These are phyloP conservation scores for Chamaetylas fuelleborni DNA, from an alignment of 2,113 vertebrate species.

Conservation along the genomic window DNA sequence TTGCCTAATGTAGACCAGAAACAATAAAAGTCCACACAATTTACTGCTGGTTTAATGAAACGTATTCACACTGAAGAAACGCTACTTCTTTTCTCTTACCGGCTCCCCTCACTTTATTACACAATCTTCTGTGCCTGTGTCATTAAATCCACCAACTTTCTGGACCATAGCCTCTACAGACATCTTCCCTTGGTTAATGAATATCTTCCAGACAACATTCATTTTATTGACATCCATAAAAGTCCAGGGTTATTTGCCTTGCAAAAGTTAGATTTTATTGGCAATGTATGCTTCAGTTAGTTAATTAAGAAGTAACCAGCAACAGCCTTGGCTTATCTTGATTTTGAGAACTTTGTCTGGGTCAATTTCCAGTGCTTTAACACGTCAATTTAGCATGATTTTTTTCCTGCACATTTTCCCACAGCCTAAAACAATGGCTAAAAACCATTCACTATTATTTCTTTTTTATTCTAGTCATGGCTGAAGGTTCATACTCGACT, in stretches of 20 bases:
- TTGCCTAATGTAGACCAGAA: neutral
- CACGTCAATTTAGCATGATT: neutral
- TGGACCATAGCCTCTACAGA: constrained; percentile 37
- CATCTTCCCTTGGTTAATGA: neutral
- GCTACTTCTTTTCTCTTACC: neutral
- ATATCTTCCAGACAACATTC: constrained; percentile 17
- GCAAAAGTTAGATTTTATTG: constrained; percentile 21
- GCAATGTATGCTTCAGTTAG: neutral
- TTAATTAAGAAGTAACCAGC: constrained; percentile 38
- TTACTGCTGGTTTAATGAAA: constrained; percentile 40
- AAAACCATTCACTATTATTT: neutral
- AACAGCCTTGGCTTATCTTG: neutral
- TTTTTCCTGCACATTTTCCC: neutral
- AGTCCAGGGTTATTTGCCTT: neutral
- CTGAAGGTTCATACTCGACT: neutral
- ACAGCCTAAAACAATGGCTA: neutral
- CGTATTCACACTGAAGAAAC: neutral
- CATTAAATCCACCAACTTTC: constrained; percentile 46
- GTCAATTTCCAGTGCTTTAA: constrained; percentile 4
- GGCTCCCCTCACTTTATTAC: neutral
- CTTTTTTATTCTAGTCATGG: neutral
- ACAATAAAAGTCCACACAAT: neutral
- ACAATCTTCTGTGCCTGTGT: neutral
- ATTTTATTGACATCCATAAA: constrained; percentile 16
- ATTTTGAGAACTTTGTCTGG: neutral